A percentile compares a stretch with the other conserved stretches of the same genome.
These are phyloP conservation scores for Hephaestus fuliginosus DNA, from an alignment of 2,797 vertebrate species.

Conservation along the genomic window DNA sequence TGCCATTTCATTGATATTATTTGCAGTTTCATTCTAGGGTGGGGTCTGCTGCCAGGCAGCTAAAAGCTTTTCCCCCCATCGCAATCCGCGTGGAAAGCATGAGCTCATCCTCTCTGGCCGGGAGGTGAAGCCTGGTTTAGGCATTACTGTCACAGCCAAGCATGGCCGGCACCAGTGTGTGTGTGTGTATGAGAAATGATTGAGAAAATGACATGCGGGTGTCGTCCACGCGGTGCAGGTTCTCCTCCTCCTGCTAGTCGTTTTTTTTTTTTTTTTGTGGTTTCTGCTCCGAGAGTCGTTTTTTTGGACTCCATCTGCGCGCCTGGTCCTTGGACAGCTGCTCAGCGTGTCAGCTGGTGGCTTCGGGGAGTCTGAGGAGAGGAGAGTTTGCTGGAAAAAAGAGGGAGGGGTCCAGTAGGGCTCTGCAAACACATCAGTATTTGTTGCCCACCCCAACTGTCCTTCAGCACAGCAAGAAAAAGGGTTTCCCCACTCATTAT, in stretches of 20 bases:
- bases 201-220: conserved; percentile 30
- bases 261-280: conserved; percentile 50
- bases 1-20: conserved; percentile 66
- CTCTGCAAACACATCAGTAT: conserved; percentile 65
- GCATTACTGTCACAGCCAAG: conserved; percentile 77
- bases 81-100: conserved; percentile 80
- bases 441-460: conserved; percentile 59
- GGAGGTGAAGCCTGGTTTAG: conserved; percentile 83
- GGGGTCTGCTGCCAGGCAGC: conserved; percentile 83
- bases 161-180: conserved; percentile 36
- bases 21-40: conserved; percentile 81
- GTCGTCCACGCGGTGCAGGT: conserved; percentile 15
- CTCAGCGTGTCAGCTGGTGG: conserved; percentile 86
- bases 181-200: conserved; percentile 23
- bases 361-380: conserved; percentile 65
- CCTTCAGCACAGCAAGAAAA: conserved; percentile 58
- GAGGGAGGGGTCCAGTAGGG: conserved; percentile 72
- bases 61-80: conserved; percentile 62
- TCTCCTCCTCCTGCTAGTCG: conserved; percentile 21
- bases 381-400: conserved; percentile 68
- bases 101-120: conserved; percentile 80
- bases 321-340: conserved; percentile 84
- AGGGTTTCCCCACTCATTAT: conserved; percentile 47
- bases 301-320: conserved; percentile 69
- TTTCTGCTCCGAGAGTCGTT: conserved; percentile 44